phyloP scores from a whole-genome alignment of 1,140 invertebrate species.

The Spodoptera frugiperda region DNA sequence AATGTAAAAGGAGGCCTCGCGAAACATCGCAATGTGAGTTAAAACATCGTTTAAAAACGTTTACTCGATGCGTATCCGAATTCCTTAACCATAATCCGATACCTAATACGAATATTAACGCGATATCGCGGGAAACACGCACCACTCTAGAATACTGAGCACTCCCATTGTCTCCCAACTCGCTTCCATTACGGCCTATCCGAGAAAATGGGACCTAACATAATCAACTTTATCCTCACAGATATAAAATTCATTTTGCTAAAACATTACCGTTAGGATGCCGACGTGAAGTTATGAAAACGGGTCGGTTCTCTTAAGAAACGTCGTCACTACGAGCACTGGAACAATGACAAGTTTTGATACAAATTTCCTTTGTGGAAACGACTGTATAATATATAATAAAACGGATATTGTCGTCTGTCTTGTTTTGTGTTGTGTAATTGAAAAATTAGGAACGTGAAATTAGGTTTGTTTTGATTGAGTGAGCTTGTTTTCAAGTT shows the following conservation, averaged over 20 bases:
- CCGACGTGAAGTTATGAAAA: constrained; percentile 54
- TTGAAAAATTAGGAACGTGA: constrained; percentile 40
- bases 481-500: background rate
- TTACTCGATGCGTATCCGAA: constrained; percentile 50
- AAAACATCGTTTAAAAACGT: constrained; percentile 52
- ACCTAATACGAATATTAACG: constrained; percentile 70
- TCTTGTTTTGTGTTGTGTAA: constrained; percentile 35
- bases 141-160: constrained; percentile 67
- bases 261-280: constrained; percentile 17
- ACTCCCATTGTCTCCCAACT: constrained; percentile 61
- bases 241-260: constrained; percentile 49
- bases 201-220: constrained; percentile 3
- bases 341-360: constrained; percentile 68
- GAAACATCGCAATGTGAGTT: constrained; percentile 16
- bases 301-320: constrained; percentile 47
- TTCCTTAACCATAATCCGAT: constrained; percentile 61
- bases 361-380: constrained; percentile 71
- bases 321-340: constrained; percentile 44
- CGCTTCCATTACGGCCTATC: constrained; percentile 51
- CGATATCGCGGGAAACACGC: constrained; percentile 70
- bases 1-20: background rate
- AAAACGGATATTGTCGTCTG: constrained; percentile 46
- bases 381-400: constrained; percentile 53
- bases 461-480: constrained; percentile 25
- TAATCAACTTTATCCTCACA: constrained; percentile 28